Conservation (phyloP, 1,140 invertebrate species). For the Drosophila bocqueti region DNA sequence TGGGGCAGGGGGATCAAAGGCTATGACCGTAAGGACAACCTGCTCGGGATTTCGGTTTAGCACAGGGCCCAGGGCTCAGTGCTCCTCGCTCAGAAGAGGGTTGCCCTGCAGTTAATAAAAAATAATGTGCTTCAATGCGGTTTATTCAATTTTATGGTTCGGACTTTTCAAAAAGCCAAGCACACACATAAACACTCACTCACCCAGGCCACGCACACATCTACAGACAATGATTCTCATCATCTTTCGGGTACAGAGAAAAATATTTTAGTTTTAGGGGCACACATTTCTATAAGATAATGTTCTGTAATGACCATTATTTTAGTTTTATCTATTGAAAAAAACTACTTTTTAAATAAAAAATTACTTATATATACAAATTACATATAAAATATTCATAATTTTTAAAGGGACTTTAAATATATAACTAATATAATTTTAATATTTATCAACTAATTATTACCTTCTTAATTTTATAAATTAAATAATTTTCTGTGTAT, state of each 20-base stretch:
- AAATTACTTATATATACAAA: too few species aligned
- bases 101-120: constrained; percentile 75
- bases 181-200: constrained; percentile 48
- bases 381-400: neutral
- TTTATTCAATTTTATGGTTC: constrained; percentile 83
- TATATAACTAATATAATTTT: neutral
- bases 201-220: constrained; percentile 22
- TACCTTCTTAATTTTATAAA: neutral
- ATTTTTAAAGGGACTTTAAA: too few species aligned
- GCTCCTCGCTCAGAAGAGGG: constrained; percentile 21
- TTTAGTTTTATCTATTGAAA: neutral
- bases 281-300: neutral
- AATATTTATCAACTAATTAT: neutral
- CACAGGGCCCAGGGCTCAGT: constrained; percentile 25
- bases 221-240: constrained; percentile 15
- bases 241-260: constrained; percentile 1
- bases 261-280: neutral
- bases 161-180: constrained; percentile 78
- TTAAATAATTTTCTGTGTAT: neutral
- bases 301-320: neutral
- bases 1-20: constrained; percentile 33
- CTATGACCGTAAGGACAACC: constrained; percentile 65
- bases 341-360: too few species aligned
- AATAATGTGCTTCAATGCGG: constrained; percentile 82
- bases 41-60: constrained; percentile 78